Conservation (phyloP, 2,113 vertebrate genomes). For the Bos indicus region DNA sequence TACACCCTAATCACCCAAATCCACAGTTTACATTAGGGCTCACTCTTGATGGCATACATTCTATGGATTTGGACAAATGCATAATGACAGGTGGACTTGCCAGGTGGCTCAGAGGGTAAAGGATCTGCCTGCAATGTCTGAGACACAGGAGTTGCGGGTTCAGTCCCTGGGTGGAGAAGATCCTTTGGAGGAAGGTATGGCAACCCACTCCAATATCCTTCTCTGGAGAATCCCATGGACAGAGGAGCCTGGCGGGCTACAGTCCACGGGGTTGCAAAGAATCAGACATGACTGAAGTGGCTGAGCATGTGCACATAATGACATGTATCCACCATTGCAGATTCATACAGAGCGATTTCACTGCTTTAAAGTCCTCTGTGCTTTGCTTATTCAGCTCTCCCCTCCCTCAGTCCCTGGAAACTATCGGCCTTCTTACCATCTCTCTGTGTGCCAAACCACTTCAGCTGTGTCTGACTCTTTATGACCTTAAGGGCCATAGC, state of each 20-base stretch:
- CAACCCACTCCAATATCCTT: background rate
- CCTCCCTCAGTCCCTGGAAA: background rate
- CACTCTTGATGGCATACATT: background rate
- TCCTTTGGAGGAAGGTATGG: background rate
- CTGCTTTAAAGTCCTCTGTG: background rate
- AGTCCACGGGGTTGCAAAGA: accelerated
- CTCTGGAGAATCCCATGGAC: background rate
- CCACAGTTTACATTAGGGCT: background rate
- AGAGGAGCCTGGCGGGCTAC: background rate
- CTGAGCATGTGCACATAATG: background rate
- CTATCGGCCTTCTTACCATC: background rate
- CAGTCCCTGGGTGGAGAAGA: background rate
- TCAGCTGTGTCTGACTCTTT: background rate
- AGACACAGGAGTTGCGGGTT: background rate
- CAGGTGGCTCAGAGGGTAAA: background rate
- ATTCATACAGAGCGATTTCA: background rate
- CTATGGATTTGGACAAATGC: background rate
- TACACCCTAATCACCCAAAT: background rate
- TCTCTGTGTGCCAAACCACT: background rate
- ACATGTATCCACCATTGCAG: background rate
- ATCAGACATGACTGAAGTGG: background rate
- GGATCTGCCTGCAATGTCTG: background rate
- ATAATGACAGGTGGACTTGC: background rate
- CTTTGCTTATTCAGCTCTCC: background rate
- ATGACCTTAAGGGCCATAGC: background rate